A percentile compares a stretch with the other conserved stretches of the same genome.
phyloP scores from a whole-genome alignment of 2,888 invertebrate species.

The Anaspis maculata region DNA sequence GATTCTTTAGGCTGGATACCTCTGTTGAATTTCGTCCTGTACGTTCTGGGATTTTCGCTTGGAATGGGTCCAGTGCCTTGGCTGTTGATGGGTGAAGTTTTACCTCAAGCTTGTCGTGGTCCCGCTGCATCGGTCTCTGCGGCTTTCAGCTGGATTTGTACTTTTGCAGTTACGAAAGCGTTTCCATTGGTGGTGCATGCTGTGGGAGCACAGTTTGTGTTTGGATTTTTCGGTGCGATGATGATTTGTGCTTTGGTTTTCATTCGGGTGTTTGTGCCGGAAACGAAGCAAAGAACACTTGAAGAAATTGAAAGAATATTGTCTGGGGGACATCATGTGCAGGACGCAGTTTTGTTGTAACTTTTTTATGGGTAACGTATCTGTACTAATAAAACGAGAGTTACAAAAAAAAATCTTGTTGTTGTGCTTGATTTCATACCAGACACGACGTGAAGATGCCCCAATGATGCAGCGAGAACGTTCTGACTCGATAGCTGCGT shows the following conservation, averaged over 20 bases:
- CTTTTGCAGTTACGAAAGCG: constrained; percentile 80
- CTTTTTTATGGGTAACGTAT: too few species aligned
- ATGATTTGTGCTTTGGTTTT: constrained; percentile 68
- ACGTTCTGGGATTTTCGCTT: constrained; percentile 78
- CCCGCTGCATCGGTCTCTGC: constrained; percentile 83
- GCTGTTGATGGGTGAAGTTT: constrained; percentile 83
- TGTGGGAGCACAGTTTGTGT: constrained; percentile 63
- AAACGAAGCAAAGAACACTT: constrained; percentile 84
- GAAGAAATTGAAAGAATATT: constrained; percentile 85
- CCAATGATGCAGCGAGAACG: too few species aligned
- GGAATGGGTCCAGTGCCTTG: constrained; percentile 67
- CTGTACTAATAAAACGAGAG: too few species aligned
- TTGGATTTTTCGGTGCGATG: constrained; percentile 72
- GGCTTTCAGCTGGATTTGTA: constrained; percentile 84
- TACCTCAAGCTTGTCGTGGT: constrained; percentile 81
- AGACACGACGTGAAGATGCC: too few species aligned
- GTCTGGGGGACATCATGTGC: too few species aligned
- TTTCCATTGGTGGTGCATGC: constrained; percentile 59
- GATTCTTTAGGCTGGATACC: constrained; percentile 65
- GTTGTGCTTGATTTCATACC: too few species aligned
- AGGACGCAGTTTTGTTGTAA: too few species aligned
- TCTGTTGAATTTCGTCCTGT: constrained; percentile 68
- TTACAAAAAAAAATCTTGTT: too few species aligned
- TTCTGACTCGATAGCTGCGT: too few species aligned
- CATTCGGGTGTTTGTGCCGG: constrained; percentile 77